Percentiles rank a stretch among this genome's conserved stretches.
Evolutionary conservation across 2,797 vertebrate genomes (phyloP).

Genomic region (Bradypodion pumilum): DNA sequence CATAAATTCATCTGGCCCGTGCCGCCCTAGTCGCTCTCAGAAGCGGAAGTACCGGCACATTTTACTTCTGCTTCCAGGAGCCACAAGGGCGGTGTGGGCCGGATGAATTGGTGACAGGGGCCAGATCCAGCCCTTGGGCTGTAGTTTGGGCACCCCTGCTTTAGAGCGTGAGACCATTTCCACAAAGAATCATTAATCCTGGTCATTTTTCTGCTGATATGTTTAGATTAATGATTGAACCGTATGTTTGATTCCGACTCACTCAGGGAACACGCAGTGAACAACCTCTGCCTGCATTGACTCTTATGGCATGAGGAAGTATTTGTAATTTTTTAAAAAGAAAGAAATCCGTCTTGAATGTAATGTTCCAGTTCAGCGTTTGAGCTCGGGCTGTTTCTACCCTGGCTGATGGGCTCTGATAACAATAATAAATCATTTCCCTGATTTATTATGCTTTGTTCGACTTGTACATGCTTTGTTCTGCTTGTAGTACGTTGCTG

Average conservation of each 20-base stretch:
- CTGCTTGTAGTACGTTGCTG: not conserved
- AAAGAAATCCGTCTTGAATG: fast-evolving
- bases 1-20: too few relatives aligned
- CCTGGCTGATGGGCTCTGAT: not conserved
- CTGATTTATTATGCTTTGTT: not conserved
- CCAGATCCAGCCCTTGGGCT: too few relatives aligned
- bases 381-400: not conserved
- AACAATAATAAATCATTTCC: conserved; percentile 51
- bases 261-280: fast-evolving
- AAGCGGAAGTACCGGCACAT: too few relatives aligned
- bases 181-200: not conserved
- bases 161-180: fast-evolving
- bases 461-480: not conserved
- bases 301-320: fast-evolving
- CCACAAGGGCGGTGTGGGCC: too few relatives aligned
- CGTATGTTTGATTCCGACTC: fast-evolving
- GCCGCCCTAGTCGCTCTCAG: too few relatives aligned
- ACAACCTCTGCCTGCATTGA: fast-evolving
- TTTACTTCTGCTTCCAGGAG: too few relatives aligned
- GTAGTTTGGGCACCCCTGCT: too few relatives aligned
- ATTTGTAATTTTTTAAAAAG: not conserved
- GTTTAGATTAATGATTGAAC: fast-evolving
- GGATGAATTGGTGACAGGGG: too few relatives aligned
- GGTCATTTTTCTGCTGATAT: not conserved
- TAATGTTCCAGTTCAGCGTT: fast-evolving